These are phyloP conservation scores for Apostichopus leukothele DNA, from an alignment of 53 echinoderm and acorn worm genomes.

Conservation along the genomic window DNA sequence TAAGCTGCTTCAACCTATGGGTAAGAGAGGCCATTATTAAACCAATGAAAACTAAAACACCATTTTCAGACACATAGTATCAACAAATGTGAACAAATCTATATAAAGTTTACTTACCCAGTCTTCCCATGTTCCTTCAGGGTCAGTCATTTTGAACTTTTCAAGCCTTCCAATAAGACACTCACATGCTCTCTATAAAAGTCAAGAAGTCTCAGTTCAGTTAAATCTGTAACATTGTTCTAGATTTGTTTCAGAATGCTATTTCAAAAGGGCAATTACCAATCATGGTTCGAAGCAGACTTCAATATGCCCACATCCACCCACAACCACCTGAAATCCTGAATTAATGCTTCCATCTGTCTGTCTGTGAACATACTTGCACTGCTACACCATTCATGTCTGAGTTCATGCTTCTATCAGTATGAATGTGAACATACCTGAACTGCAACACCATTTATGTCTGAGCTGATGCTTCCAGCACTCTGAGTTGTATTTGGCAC, in stretches of 20 bases:
- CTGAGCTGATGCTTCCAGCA: constrained; percentile 54
- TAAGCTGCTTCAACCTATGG: constrained; percentile 68
- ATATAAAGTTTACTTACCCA: constrained; percentile 64
- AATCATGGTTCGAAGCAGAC: no score
- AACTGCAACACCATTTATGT: constrained; percentile 56
- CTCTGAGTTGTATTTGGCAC: constrained; percentile 58
- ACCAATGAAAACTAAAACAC: no score
- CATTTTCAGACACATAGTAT: no score
- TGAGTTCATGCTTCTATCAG: constrained; percentile 51
- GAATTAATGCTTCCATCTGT: neutral
- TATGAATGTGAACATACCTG: constrained; percentile 35
- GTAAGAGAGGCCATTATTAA: no score
- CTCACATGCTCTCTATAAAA: constrained; percentile 69
- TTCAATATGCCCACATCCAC: no score
- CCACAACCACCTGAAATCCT: no score
- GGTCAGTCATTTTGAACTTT: constrained; percentile 66
- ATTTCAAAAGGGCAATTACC: neutral
- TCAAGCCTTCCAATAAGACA: constrained; percentile 70
- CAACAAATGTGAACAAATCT: neutral
- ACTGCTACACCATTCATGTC: constrained; percentile 60
- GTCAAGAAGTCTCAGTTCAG: neutral
- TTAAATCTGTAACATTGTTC: neutral
- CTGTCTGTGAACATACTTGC: constrained; percentile 9
- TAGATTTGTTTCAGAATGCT: neutral
- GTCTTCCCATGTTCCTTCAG: constrained; percentile 82